Conservation (phyloP, 2,113 vertebrate species). For the Indri indri region DNA sequence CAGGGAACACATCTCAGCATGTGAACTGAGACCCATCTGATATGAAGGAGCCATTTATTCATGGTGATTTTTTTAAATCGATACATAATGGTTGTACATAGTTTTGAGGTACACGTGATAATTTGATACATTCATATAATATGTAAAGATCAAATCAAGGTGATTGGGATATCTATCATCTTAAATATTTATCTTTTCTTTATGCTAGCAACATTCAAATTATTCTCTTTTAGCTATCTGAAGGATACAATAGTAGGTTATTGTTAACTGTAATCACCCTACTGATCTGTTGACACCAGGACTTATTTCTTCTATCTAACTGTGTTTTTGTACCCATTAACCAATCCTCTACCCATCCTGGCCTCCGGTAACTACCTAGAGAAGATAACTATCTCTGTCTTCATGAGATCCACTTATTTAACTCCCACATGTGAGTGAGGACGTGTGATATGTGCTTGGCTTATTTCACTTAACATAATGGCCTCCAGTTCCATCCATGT, state of each 20-base stretch:
- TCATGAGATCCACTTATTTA: background rate
- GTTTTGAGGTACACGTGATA: background rate
- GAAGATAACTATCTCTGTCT: background rate
- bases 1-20: background rate
- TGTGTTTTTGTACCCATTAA: background rate
- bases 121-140: background rate
- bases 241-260: background rate
- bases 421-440: background rate
- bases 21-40: constrained; percentile 28
- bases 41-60: background rate
- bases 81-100: background rate
- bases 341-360: background rate
- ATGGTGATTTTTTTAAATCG: background rate
- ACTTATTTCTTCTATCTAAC: background rate
- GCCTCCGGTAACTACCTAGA: background rate
- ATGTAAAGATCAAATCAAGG: background rate
- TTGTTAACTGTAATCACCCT: background rate
- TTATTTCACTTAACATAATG: background rate
- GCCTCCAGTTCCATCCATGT: background rate
- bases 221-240: background rate
- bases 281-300: background rate
- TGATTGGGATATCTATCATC: background rate
- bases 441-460: background rate
- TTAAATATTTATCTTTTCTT: background rate
- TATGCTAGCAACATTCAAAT: background rate